These are phyloP conservation scores for Holocentrus rufus DNA, from an alignment of 2,797 vertebrate species.

Conservation along the genomic window DNA sequence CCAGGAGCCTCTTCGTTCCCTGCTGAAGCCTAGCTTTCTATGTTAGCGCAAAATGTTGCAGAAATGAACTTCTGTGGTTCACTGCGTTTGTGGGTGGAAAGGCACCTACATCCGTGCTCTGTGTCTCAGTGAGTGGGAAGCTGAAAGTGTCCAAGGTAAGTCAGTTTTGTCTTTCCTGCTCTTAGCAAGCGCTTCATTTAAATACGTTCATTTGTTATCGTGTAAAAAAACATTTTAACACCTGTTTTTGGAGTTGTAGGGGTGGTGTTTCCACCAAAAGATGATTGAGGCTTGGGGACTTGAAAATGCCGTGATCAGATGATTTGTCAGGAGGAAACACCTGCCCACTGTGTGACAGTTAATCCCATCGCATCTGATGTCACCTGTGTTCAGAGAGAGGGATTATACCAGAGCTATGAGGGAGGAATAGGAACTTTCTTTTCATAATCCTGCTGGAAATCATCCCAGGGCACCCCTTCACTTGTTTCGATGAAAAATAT, in stretches of 20 bases:
- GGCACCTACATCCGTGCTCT: not conserved
- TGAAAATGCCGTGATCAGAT: slow-evolving; percentile 9
- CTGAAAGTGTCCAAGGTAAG: not conserved
- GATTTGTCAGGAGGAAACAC: slow-evolving; percentile 34
- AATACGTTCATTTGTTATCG: too few relatives aligned
- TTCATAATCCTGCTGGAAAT: slow-evolving; percentile 61
- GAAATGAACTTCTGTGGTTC: slow-evolving; percentile 27
- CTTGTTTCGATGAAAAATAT: not conserved
- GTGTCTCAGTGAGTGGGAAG: too few relatives aligned
- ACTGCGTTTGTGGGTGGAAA: slow-evolving; percentile 29
- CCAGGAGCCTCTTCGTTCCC: not conserved
- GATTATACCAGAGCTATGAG: slow-evolving; percentile 66
- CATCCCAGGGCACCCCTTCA: not conserved
- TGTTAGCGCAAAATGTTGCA: not conserved
- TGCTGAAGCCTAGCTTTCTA: slow-evolving; percentile 12
- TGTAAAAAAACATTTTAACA: too few relatives aligned
- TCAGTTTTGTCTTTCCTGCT: not conserved
- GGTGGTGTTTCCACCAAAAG: not conserved
- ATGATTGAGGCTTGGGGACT: not conserved
- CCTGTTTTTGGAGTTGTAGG: not conserved
- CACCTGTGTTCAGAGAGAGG: slow-evolving; percentile 61
- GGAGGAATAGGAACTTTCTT: slow-evolving; percentile 48
- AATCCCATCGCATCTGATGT: slow-evolving; percentile 70
- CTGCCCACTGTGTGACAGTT: slow-evolving; percentile 48
- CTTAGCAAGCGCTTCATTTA: too few relatives aligned